These are phyloP conservation scores for Notarius quadriscutis DNA, from an alignment of 2,113 vertebrate genomes.

Conservation along the genomic window DNA sequence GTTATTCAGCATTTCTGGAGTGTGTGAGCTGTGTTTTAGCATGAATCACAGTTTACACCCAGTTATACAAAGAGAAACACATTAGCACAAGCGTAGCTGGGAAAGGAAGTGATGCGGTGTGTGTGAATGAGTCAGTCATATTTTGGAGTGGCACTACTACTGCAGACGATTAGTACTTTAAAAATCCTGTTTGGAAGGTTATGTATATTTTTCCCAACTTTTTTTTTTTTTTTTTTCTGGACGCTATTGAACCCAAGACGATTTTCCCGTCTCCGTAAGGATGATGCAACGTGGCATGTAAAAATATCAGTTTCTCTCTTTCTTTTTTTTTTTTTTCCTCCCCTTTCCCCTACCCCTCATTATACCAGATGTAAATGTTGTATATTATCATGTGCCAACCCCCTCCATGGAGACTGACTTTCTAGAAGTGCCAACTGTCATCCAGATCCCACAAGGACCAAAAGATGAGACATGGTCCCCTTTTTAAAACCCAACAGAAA, in stretches of 20 bases:
- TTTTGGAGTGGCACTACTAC: not conserved
- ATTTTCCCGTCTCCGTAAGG: conserved; percentile 60
- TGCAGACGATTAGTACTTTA: not conserved
- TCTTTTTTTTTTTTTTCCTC: conserved; percentile 10
- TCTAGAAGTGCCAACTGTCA: conserved; percentile 78
- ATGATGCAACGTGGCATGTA: conserved; percentile 66
- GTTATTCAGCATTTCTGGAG: conserved; percentile 11
- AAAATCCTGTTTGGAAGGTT: not conserved
- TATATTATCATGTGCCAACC: conserved; percentile 79
- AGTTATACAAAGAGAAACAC: not conserved
- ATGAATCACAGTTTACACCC: not conserved
- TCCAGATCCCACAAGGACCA: conserved; percentile 68
- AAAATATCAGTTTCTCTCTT: conserved; percentile 53
- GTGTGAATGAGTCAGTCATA: not conserved
- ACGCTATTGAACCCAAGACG: conserved; percentile 68
- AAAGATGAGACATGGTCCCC: conserved; percentile 56
- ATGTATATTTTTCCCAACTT: conserved; percentile 7
- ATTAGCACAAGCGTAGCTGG: not conserved
- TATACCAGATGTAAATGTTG: conserved; percentile 77
- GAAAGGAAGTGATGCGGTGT: not conserved
- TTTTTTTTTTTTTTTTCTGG: conserved; percentile 54
- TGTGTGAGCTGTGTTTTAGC: not conserved
- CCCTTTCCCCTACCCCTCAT: conserved; percentile 42
- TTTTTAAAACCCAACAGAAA: conserved; percentile 69
- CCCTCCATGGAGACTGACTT: conserved; percentile 74